Conservation (phyloP, 2,888 invertebrate genomes). For the Nemoura dubitans region DNA sequence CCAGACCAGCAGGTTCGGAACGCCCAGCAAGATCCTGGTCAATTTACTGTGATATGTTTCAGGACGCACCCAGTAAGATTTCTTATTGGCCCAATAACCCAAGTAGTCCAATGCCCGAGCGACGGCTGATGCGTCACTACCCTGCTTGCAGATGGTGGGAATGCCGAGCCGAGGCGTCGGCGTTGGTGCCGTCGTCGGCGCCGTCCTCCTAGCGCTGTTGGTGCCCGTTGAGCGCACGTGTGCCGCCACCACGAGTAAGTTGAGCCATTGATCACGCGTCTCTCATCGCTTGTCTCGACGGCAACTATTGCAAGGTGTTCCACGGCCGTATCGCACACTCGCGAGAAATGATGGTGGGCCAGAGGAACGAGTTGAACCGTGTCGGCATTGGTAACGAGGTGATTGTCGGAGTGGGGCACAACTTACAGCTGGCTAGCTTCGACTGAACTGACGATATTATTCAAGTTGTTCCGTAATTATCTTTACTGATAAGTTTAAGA, state of each 20-base stretch:
- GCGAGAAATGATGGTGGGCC: too few species aligned
- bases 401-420: not conserved
- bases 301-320: not conserved
- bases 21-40: too few species aligned
- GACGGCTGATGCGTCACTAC: not conserved
- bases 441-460: not conserved
- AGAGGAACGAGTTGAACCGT: too few species aligned
- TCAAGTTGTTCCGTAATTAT: conserved; percentile 18
- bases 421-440: not conserved
- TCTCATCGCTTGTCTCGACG: not conserved
- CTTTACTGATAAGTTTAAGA: conserved; percentile 8
- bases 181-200: not conserved
- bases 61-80: too few species aligned
- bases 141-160: conserved; percentile 29
- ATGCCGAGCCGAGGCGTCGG: not conserved
- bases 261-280: not conserved
- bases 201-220: not conserved
- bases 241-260: conserved; percentile 30
- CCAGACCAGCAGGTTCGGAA: too few species aligned
- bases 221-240: not conserved
- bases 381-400: not conserved
- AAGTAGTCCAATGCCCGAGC: too few species aligned
- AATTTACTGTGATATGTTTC: too few species aligned
- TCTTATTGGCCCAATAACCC: too few species aligned
- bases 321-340: too few species aligned